Base-by-base conservation (phyloP, 2,797 vertebrate genomes). In the Rhynchotus rufescens region DNA sequence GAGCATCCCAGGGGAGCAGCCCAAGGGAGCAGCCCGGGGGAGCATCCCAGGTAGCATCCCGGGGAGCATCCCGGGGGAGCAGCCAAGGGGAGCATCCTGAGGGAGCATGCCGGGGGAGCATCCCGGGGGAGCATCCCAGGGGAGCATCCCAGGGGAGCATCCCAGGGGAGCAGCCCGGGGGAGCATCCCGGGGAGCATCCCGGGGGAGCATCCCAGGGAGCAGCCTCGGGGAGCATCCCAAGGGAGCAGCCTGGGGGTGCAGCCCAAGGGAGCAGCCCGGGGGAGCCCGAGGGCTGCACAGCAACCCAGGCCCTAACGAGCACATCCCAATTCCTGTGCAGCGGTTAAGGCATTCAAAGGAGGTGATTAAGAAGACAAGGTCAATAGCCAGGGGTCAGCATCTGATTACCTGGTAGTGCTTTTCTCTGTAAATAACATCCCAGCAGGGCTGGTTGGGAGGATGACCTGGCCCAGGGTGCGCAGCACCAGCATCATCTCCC, bases 301-400 rank as follows among this genome's bases (percentile, higher is more conserved):
- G 52, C 47, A 85, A 45, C 42, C 74, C n/a, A 2, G 0, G 22
- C 19, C 62, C n/a, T 75, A 66, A 62, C 42, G 78, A 52, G n/a
- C 52, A 38, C 51, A 56, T 57, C 77, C 62, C 86, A 71, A 22
- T 57, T 92, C 75, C 86, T 77, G 78, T 61, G 84, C 52, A 62
- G 90, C 64, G 93, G 91, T 89, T 86, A 88, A 84, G 47, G 52
- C 0, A 0, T 78, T 86, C 67, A 5, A 1, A 47, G 49, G 89
- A 92, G 84, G 28, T 71, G 80, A 94, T 88, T 84, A 92, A 93
- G 73, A 76, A 28, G 67, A 84, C 0, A 3, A 84, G 86, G 88
- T 93, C 93, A 88, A 91, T 89, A 64, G 81, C 34, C 21, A 32
- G 60, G 71, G 80, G 85, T 79, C 90, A 93, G 88, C 17, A 2